phyloP scores from a whole-genome alignment of 2,797 vertebrate species.

The Darevskia mixta region DNA sequence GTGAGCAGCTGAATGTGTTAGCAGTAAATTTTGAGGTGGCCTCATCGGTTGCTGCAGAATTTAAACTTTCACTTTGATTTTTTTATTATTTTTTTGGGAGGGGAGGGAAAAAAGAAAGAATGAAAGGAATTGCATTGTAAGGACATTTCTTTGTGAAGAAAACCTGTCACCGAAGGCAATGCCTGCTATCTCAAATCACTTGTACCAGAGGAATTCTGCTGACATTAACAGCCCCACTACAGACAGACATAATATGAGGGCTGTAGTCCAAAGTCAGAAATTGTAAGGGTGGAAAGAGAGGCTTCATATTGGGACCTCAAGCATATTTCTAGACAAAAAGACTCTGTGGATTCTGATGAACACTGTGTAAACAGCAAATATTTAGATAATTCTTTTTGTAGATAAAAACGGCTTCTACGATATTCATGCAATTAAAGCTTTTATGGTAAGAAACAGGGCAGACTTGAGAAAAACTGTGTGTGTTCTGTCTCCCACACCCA shows the following conservation, averaged over 20 bases:
- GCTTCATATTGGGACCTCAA: background rate
- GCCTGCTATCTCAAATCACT: background rate
- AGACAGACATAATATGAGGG: background rate
- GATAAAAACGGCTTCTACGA: background rate
- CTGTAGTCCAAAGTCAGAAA: background rate
- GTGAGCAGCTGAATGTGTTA: constrained; percentile 61
- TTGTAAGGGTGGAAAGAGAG: background rate
- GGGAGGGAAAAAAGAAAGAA: background rate
- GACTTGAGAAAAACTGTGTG: background rate
- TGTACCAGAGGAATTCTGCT: background rate
- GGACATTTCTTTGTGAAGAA: constrained; percentile 9
- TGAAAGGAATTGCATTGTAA: background rate
- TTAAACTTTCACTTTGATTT: constrained; percentile 53
- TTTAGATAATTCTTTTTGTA: background rate
- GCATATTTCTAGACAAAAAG: background rate
- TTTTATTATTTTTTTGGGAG: background rate
- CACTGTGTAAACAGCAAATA: background rate
- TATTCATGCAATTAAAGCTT: background rate
- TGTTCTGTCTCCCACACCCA: no score
- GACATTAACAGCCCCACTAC: background rate
- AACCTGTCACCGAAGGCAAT: background rate
- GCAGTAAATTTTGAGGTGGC: constrained; percentile 15
- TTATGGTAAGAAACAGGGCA: background rate
- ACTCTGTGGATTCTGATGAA: background rate
- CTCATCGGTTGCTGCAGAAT: constrained; percentile 45